Conservation (phyloP, 2,113 vertebrate genomes). For the Hyperopisus bebe region DNA sequence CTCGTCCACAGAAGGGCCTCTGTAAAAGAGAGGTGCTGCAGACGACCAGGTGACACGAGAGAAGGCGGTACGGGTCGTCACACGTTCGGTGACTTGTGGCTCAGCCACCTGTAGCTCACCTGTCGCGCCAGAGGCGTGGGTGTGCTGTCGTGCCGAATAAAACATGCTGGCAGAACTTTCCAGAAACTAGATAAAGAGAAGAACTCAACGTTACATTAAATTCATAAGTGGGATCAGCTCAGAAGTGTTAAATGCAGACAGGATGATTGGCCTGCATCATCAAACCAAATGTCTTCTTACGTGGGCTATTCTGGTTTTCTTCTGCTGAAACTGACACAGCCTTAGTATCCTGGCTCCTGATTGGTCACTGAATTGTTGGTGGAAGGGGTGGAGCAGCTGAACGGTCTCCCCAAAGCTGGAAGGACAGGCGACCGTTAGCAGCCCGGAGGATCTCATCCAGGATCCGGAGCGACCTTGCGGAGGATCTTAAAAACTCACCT, state of each 20-base stretch:
- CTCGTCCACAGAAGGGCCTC: background rate
- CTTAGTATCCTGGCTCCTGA: conserved; percentile 80
- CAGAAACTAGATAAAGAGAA: conserved; percentile 70
- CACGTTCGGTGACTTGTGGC: background rate
- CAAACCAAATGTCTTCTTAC: conserved; percentile 44
- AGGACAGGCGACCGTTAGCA: background rate
- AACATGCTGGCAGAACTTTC: conserved; percentile 86
- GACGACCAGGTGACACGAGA: background rate
- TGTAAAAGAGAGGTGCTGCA: background rate
- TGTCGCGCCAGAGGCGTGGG: conserved; percentile 58
- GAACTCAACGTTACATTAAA: background rate
- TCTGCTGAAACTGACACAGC: conserved; percentile 93
- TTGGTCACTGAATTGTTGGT: conserved; percentile 84
- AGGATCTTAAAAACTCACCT: conserved; percentile 63
- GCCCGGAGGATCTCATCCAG: background rate
- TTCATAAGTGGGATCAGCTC: background rate
- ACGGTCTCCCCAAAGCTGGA: conserved; percentile 87
- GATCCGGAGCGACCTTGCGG: too few species aligned
- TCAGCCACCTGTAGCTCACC: conserved; percentile 51
- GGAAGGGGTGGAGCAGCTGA: conserved; percentile 89
- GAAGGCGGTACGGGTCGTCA: background rate
- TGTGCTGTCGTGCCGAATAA: conserved; percentile 72
- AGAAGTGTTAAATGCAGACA: background rate
- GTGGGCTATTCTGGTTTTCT: conserved; percentile 95
- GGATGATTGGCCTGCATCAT: background rate